Conservation (phyloP, 2,113 vertebrate species). For the Pristiophorus japonicus region DNA sequence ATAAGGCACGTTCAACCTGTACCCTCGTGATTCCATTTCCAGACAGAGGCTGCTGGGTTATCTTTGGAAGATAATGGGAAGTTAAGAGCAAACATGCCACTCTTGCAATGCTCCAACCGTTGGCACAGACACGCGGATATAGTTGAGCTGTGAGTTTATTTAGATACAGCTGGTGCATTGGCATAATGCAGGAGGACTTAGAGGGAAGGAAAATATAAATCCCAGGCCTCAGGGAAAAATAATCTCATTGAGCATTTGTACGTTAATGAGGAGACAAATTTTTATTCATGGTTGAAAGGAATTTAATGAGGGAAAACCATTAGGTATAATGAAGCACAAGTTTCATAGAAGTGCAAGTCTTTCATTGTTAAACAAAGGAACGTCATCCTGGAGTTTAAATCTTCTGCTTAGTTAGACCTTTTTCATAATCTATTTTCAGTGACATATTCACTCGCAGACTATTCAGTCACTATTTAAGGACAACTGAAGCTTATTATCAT, state of each 20-base stretch:
- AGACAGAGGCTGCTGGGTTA: neutral
- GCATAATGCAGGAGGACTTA: neutral
- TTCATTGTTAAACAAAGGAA: neutral
- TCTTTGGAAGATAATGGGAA: neutral
- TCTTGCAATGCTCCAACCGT: neutral
- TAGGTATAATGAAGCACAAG: neutral
- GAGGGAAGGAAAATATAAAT: too few species aligned
- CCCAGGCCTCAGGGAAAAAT: neutral
- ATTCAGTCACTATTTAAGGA: neutral
- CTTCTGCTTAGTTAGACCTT: neutral
- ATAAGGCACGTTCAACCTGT: too few species aligned
- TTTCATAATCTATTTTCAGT: neutral
- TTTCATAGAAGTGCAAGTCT: neutral
- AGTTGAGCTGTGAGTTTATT: neutral
- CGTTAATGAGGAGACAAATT: neutral
- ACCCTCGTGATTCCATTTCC: neutral
- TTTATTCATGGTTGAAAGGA: neutral
- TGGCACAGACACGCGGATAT: neutral
- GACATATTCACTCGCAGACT: neutral
- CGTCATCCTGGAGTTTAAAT: neutral
- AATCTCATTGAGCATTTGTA: neutral
- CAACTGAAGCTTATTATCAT: neutral
- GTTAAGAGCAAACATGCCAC: neutral
- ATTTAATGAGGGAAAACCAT: neutral
- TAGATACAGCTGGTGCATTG: neutral